Conservation (phyloP, 2,113 vertebrate genomes). For the Saccopteryx leptura region DNA sequence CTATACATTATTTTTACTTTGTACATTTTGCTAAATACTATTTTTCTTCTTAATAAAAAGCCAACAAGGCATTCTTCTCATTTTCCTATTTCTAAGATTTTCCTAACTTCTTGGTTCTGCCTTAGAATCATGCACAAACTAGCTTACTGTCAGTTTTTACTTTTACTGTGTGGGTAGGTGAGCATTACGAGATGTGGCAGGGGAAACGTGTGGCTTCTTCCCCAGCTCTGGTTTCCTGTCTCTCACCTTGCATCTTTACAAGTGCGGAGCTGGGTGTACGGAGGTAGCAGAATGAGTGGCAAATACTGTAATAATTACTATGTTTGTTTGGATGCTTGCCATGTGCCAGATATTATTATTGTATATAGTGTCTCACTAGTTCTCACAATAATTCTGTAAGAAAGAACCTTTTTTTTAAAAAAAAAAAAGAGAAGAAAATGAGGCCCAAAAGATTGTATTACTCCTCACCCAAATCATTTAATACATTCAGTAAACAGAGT, state of each 20-base stretch:
- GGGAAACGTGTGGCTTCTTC: neutral
- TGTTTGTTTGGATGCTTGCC: neutral
- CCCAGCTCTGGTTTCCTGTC: neutral
- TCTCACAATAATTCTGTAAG: neutral
- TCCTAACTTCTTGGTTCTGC: neutral
- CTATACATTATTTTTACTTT: slow-evolving; percentile 44
- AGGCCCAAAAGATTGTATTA: neutral
- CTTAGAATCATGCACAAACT: neutral
- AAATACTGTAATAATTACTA: neutral
- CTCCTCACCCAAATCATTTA: neutral
- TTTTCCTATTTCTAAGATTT: slow-evolving; percentile 39
- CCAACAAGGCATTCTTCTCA: neutral
- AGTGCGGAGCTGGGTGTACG: neutral
- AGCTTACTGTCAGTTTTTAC: neutral
- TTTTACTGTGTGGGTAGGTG: neutral
- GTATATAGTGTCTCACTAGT: neutral
- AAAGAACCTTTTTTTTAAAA: neutral
- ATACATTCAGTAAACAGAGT: neutral
- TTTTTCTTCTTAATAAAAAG: slow-evolving; percentile 60
- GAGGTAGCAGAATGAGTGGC: neutral
- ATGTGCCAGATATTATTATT: neutral
- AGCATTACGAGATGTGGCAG: neutral
- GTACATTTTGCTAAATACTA: neutral
- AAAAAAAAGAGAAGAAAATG: slow-evolving; percentile 15
- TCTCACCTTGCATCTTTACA: neutral